Evolutionary conservation across 2,113 vertebrate species (phyloP).

Genomic region (Erythrolamprus reginae): DNA sequence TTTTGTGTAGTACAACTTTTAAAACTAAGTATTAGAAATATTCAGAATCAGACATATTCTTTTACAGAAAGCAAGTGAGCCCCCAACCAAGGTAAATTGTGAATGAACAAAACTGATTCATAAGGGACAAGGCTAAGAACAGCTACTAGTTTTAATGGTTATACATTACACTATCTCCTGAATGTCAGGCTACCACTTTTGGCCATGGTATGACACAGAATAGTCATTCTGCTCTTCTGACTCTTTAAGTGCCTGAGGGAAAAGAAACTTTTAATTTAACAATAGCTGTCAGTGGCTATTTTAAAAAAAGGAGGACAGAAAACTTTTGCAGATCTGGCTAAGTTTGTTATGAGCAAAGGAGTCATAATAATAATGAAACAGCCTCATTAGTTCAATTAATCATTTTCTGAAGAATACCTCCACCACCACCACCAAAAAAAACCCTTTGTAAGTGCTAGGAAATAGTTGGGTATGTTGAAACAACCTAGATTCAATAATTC

Average conservation of each 20-base stretch:
- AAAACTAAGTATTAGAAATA: not conserved
- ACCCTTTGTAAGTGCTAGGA: not conserved
- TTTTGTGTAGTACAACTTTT: not conserved
- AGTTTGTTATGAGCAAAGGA: not conserved
- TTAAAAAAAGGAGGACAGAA: not conserved
- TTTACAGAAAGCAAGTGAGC: not conserved
- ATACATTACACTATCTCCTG: not conserved
- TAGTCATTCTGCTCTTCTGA: not conserved
- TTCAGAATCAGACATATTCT: not conserved
- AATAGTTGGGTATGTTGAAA: not conserved
- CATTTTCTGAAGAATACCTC: not conserved
- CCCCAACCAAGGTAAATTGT: not conserved
- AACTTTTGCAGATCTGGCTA: not conserved
- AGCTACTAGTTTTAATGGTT: not conserved
- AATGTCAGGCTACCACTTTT: not conserved
- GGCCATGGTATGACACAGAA: not conserved
- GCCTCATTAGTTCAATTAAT: not conserved
- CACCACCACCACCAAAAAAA: not conserved
- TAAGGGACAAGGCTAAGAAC: not conserved
- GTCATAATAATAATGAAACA: not conserved
- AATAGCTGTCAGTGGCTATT: not conserved
- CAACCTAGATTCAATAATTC: not conserved
- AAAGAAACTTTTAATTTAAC: not conserved
- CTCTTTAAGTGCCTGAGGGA: not conserved
- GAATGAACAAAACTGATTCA: not conserved